A percentile compares a stretch with the other conserved stretches of the same genome.
Evolutionary conservation across 2,113 vertebrate genomes (phyloP).

Genomic region (Lucifuga dentata): DNA sequence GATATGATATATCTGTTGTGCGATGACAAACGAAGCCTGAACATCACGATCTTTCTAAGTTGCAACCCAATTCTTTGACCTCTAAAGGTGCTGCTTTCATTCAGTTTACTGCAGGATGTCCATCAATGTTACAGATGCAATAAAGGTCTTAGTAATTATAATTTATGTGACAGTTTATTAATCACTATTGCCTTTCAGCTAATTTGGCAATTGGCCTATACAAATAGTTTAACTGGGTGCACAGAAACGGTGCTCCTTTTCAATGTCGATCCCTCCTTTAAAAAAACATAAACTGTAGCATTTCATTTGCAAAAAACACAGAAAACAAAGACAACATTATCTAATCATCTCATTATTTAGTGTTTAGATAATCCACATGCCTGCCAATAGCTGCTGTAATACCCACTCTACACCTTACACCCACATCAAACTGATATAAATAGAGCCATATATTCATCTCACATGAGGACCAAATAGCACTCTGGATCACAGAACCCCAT

Average conservation of each 20-base stretch:
- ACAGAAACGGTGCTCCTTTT: background rate
- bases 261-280: too few species aligned
- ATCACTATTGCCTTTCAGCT: constrained; percentile 40
- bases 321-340: too few species aligned
- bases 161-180: constrained; percentile 33
- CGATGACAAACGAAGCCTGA: constrained; percentile 16
- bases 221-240: background rate
- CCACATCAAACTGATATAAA: too few species aligned
- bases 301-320: too few species aligned
- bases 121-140: constrained; percentile 15
- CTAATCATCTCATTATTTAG: too few species aligned
- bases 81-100: constrained; percentile 2
- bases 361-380: too few species aligned
- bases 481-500: too few species aligned
- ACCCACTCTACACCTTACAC: too few species aligned
- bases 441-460: too few species aligned
- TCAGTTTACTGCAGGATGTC: constrained; percentile 16
- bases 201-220: constrained; percentile 50
- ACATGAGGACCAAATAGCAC: too few species aligned
- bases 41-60: constrained; percentile 26
- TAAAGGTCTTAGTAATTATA: constrained; percentile 22
- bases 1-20: constrained; percentile 25
- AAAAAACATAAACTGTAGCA: too few species aligned
- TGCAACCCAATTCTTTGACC: constrained; percentile 46
- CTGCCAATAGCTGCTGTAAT: too few species aligned